These are phyloP conservation scores for Lepidochitona cinerea DNA, from an alignment of 2,888 invertebrate genomes.

Conservation along the genomic window DNA sequence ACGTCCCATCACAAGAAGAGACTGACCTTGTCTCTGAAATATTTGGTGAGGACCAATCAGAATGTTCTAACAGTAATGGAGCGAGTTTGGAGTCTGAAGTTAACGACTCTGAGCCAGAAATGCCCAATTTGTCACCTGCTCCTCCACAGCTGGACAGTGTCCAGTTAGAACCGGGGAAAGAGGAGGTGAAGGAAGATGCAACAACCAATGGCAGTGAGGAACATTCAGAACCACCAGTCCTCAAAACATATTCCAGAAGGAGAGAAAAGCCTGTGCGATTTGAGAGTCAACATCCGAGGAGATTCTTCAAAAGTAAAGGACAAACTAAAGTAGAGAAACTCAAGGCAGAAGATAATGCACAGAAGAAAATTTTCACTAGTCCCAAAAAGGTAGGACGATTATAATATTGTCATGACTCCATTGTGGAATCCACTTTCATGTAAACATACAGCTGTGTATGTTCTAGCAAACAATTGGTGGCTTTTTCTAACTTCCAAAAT, in stretches of 20 bases:
- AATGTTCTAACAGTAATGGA: neutral
- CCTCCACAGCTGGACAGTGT: neutral
- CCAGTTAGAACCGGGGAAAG: neutral
- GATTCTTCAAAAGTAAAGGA: neutral
- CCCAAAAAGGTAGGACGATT: constrained; percentile 55
- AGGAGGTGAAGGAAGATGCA: neutral
- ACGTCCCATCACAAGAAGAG: neutral
- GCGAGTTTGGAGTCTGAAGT: neutral
- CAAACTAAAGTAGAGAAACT: neutral
- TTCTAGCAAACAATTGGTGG: too few relatives aligned
- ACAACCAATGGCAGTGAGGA: neutral
- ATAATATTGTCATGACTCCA: too few relatives aligned
- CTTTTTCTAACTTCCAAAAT: too few relatives aligned
- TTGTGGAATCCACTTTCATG: too few relatives aligned
- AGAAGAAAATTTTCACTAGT: constrained; percentile 46
- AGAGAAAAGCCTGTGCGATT: neutral
- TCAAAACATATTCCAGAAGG: neutral
- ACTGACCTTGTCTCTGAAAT: neutral
- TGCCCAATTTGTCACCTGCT: neutral
- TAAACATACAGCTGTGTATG: too few relatives aligned
- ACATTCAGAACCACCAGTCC: neutral
- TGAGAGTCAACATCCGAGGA: neutral
- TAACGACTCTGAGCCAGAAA: neutral
- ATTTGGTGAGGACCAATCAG: neutral
- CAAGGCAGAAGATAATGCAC: neutral